These are phyloP conservation scores for Lymantria monacha DNA, from an alignment of 2,888 invertebrate species.

Conservation along the genomic window DNA sequence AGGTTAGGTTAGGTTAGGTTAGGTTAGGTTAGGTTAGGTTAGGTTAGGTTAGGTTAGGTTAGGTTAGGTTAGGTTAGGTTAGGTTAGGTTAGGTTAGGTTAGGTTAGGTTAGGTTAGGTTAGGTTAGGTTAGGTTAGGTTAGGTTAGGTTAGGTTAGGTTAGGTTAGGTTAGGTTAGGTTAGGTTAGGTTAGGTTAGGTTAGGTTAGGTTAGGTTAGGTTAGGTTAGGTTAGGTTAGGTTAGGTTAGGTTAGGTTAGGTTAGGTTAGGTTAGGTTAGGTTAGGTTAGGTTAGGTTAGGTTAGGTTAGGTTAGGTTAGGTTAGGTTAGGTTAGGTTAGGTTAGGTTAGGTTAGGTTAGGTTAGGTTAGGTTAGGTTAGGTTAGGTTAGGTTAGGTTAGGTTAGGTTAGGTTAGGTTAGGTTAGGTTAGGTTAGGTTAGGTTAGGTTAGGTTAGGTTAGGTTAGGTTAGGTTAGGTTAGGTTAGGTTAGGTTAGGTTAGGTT, in stretches of 20 bases:
- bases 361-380: slow-evolving; percentile 6
- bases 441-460: slow-evolving; percentile 6
- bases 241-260: slow-evolving; percentile 3
- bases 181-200: not conserved
- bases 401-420: slow-evolving; percentile 6
- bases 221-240: slow-evolving; percentile 3
- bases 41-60: slow-evolving; percentile 1
- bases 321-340: slow-evolving; percentile 6
- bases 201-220: slow-evolving; percentile 1
- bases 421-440: slow-evolving; percentile 6
- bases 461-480: slow-evolving; percentile 6
- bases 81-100: slow-evolving; percentile 1
- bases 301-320: slow-evolving; percentile 6
- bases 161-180: not conserved
- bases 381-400: slow-evolving; percentile 6
- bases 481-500: slow-evolving; percentile 6
- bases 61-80: not conserved
- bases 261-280: not conserved
- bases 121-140: slow-evolving; percentile 1
- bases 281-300: slow-evolving; percentile 6
- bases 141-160: not conserved
- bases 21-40: slow-evolving; percentile 2
- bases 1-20: slow-evolving; percentile 1
- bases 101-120: slow-evolving; percentile 1
- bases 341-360: slow-evolving; percentile 6